phyloP scores from a whole-genome alignment of 2,113 vertebrate genomes.

The Chloebia gouldiae region DNA sequence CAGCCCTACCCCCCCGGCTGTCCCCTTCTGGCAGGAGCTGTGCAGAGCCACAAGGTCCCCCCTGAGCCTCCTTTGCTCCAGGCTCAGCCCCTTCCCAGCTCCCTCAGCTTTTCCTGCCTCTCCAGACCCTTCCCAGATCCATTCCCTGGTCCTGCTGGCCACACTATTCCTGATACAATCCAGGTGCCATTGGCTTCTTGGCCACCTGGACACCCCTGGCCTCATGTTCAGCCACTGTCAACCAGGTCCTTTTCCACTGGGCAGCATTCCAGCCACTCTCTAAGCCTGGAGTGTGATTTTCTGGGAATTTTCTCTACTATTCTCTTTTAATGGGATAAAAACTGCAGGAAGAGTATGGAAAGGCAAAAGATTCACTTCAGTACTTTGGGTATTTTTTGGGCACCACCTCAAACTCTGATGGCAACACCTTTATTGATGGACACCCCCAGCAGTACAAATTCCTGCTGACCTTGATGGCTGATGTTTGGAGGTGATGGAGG shows the following conservation, averaged over 20 bases:
- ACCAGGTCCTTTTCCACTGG: neutral
- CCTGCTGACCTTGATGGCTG: neutral
- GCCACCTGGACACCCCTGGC: neutral
- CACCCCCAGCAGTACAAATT: neutral
- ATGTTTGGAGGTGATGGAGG: neutral
- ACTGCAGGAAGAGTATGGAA: rapidly evolving
- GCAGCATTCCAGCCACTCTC: neutral
- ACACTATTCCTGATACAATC: neutral
- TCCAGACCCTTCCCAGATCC: neutral
- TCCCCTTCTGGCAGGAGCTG: neutral
- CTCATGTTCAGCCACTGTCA: neutral
- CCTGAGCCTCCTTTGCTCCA: neutral
- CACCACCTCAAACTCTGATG: neutral
- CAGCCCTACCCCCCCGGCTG: neutral
- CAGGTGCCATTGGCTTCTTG: neutral
- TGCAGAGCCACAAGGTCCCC: neutral
- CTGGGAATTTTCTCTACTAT: neutral
- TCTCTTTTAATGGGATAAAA: neutral
- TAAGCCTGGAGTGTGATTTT: neutral
- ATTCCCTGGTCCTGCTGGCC: neutral
- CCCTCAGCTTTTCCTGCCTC: rapidly evolving
- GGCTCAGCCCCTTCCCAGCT: neutral
- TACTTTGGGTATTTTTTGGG: neutral
- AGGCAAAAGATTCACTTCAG: neutral
- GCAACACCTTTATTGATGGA: neutral